Base-by-base conservation (phyloP, 1,140 invertebrate genomes). In the Drosophila lacteicornis region DNA sequence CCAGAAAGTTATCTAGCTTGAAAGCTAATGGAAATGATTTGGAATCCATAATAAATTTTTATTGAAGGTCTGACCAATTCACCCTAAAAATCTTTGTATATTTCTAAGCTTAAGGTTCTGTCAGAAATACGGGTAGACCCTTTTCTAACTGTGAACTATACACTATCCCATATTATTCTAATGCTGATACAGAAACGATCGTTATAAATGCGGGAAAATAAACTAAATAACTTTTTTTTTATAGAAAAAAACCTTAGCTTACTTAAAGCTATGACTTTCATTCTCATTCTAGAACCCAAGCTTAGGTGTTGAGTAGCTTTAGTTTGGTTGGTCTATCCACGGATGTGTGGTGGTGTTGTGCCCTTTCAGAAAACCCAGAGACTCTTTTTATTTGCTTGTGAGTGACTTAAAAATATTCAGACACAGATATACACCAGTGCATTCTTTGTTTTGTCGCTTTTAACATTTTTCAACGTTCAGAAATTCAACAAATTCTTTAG, bases 401-500 rank as follows among this genome's bases (percentile, higher is more conserved):
- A 56, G 53, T 56, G 53, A 56, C 53, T 56, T 56, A 56, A 56
- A 56, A 56, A 56, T 56, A 56, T 56, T 56, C 53, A 56, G 53
- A 56, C 53, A 56, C 53, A 56, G 53, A 56, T 56, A 56, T 56
- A 56, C 53, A 56, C 53, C 53, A 56, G 53, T 56, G 53, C 53
- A 56, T 56, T 56, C 53, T 56, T 56, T 56, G 53, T 56, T 56
- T 56, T 56, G 53, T 56, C 53, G 53, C 53, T 56, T 56, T 56
- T 56, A 56, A 56, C 53, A 56, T 56, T 56, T 56, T 56, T 56
- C 53, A 56, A 56, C 53, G 53, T 56, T 56, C 53, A 56, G 53
- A 56, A 56, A 56, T 56, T 56, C 53, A 56, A 56, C 53, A 56
- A 56, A 56, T 56, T 56, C 53, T 56, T 56, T 56, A 56, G 53